phyloP scores from a whole-genome alignment of 2,797 vertebrate genomes.

The Galagoides demidoff region DNA sequence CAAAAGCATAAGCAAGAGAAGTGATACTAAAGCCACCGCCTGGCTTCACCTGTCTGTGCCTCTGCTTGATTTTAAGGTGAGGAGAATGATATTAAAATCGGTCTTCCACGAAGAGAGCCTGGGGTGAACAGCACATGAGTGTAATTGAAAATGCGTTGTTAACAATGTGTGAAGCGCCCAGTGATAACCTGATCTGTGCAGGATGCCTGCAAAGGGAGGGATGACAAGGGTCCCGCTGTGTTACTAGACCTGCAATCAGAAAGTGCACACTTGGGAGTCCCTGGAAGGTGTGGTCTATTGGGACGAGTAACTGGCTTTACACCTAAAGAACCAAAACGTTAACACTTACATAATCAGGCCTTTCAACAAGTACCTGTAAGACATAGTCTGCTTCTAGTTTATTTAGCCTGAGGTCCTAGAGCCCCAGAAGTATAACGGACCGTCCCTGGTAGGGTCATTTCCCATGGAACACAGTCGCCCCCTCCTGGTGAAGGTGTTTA shows the following conservation, averaged over 20 bases:
- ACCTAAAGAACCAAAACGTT: neutral
- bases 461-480: neutral
- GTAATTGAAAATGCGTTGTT: neutral
- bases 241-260: neutral
- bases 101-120: conserved; percentile 7
- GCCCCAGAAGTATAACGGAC: neutral
- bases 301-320: neutral
- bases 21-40: neutral
- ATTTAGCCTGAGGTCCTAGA: neutral
- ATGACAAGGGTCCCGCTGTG: neutral
- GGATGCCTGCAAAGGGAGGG: neutral
- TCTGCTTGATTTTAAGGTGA: conserved; percentile 56
- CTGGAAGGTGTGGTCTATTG: neutral
- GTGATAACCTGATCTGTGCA: neutral
- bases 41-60: neutral
- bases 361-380: conserved; percentile 28
- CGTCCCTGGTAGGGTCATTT: neutral
- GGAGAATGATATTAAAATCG: neutral
- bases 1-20: conserved; percentile 12
- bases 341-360: neutral
- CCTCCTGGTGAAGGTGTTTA: neutral
- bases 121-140: neutral
- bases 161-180: neutral
- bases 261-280: neutral
- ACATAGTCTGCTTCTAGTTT: conserved; percentile 24